phyloP scores from a whole-genome alignment of 2,797 vertebrate genomes.

The Muraenolepis orangiensis region DNA sequence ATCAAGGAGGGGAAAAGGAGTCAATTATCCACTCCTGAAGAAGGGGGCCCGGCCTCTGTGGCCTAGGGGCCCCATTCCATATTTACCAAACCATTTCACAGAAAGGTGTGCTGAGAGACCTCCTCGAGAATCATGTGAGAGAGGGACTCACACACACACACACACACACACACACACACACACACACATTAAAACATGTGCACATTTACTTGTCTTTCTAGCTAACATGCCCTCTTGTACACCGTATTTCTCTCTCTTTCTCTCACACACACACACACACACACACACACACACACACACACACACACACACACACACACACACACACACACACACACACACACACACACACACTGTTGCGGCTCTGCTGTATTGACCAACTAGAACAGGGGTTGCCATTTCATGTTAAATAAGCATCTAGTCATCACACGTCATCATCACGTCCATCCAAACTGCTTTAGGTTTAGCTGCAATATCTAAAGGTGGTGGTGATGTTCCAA shows the following conservation, averaged over 20 bases:
- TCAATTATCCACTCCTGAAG: slow-evolving; percentile 98
- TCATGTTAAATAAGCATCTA: slow-evolving; percentile 74
- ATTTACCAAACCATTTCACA: slow-evolving; percentile 91
- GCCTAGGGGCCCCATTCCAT: slow-evolving; percentile 87
- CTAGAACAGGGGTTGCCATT: slow-evolving; percentile 60
- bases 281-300: slow-evolving; percentile 22
- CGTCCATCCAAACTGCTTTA: slow-evolving; percentile 63
- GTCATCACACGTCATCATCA: slow-evolving; percentile 62
- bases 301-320: slow-evolving; percentile 17
- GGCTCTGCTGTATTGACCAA: slow-evolving; percentile 30
- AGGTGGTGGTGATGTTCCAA: slow-evolving; percentile 58
- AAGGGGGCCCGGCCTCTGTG: slow-evolving; percentile 77
- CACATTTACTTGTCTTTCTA: no score
- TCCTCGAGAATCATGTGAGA: slow-evolving; percentile 33
- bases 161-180: slow-evolving; percentile 23
- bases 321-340: slow-evolving; percentile 18
- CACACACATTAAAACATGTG: no score
- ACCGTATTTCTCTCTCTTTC: background rate
- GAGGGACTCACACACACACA: slow-evolving; percentile 23
- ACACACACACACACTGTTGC: background rate
- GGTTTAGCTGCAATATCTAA: slow-evolving; percentile 60
- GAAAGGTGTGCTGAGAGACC: slow-evolving; percentile 71
- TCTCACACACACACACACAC: background rate
- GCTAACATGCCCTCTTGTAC: slow-evolving; percentile 10
- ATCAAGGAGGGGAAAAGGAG: slow-evolving; percentile 97